phyloP scores from a whole-genome alignment of 2,797 vertebrate genomes.

The Coregonus sp. region DNA sequence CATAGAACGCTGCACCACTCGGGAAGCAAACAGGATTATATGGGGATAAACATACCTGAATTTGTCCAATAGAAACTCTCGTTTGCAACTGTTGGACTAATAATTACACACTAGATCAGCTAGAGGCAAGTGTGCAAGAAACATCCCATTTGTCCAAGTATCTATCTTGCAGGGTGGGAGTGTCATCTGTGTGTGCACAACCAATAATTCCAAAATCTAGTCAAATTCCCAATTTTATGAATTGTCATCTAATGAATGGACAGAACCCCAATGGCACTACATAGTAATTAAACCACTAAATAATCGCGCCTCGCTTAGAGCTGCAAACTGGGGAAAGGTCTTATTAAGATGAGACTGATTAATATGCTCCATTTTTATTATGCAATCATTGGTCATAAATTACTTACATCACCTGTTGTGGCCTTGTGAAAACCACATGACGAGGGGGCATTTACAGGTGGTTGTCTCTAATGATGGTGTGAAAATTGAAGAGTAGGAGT shows the following conservation, averaged over 20 bases:
- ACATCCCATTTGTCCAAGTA: background rate
- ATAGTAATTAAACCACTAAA: slow-evolving; percentile 40
- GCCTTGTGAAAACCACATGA: slow-evolving; percentile 14
- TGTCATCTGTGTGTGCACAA: background rate
- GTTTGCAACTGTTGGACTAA: too few species aligned
- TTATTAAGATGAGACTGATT: slow-evolving; percentile 28
- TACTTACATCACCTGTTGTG: slow-evolving; percentile 6
- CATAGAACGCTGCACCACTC: too few species aligned
- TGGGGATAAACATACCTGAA: too few species aligned
- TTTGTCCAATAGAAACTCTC: too few species aligned
- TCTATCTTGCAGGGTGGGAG: background rate
- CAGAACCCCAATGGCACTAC: slow-evolving; percentile 16
- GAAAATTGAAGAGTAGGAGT: background rate
- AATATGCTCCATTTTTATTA: slow-evolving; percentile 21
- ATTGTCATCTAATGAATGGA: slow-evolving; percentile 27
- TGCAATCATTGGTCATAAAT: slow-evolving; percentile 38
- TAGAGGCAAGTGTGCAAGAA: background rate
- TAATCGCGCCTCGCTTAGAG: slow-evolving; percentile 28
- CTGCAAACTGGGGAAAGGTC: slow-evolving; percentile 16
- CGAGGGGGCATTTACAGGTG: slow-evolving; percentile 13
- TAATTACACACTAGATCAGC: too few species aligned
- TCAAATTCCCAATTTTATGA: slow-evolving; percentile 31
- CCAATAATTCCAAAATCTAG: slow-evolving; percentile 11
- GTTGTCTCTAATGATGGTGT: slow-evolving; percentile 2
- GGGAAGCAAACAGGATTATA: too few species aligned